These are phyloP conservation scores for Paracanthobrama guichenoti DNA, from an alignment of 2,113 vertebrate genomes.

Conservation along the genomic window DNA sequence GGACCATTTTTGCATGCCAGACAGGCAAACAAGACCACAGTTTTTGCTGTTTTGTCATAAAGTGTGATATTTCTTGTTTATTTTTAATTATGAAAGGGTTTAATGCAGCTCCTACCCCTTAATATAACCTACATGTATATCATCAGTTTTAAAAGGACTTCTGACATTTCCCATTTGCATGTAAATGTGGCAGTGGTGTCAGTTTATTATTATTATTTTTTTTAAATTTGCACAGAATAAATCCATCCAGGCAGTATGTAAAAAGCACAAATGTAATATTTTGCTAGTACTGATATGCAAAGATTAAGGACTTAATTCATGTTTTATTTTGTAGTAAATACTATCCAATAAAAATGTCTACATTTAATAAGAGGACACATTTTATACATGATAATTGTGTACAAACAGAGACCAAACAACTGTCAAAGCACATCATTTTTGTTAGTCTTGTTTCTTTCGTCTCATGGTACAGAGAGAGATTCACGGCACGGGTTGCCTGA, in stretches of 20 bases:
- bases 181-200: slow-evolving; percentile 57
- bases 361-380: slow-evolving; percentile 58
- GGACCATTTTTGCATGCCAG: slow-evolving; percentile 54
- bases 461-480: slow-evolving; percentile 72
- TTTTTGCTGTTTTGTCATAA: slow-evolving; percentile 54
- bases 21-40: slow-evolving; percentile 52
- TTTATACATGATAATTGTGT: slow-evolving; percentile 76
- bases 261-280: slow-evolving; percentile 33
- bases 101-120: slow-evolving; percentile 52
- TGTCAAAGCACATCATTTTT: slow-evolving; percentile 63
- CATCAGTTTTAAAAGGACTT: slow-evolving; percentile 65
- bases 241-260: slow-evolving; percentile 40
- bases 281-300: background rate
- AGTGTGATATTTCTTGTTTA: slow-evolving; percentile 64
- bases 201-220: slow-evolving; percentile 30
- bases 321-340: slow-evolving; percentile 20
- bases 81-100: slow-evolving; percentile 61
- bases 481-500: slow-evolving; percentile 89
- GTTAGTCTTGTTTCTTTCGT: slow-evolving; percentile 63
- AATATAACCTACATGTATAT: slow-evolving; percentile 53
- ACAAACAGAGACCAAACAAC: slow-evolving; percentile 70
- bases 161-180: slow-evolving; percentile 74
- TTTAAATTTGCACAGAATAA: background rate
- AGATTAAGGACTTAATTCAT: slow-evolving; percentile 19
- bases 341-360: background rate